Evolutionary conservation across 2,888 invertebrate species (phyloP).

Genomic region (Agrotis clavis): DNA sequence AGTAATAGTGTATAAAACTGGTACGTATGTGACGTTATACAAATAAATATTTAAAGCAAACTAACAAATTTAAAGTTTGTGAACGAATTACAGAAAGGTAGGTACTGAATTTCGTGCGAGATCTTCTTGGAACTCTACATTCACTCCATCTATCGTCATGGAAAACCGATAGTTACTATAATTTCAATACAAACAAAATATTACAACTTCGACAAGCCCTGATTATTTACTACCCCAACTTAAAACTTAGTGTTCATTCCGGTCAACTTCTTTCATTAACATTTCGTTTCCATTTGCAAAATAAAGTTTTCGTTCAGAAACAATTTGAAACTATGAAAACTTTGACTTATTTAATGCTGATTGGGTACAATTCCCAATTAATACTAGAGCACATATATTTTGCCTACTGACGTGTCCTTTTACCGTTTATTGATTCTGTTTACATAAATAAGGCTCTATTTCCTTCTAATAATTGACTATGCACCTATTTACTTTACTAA

Average conservation of each 20-base stretch:
- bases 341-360: conserved; percentile 27
- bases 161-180: background rate
- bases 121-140: conserved; percentile 5
- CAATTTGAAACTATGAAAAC: background rate
- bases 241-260: background rate
- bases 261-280: conserved; percentile 1
- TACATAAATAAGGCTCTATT: conserved; percentile 20
- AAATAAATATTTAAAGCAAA: conserved; percentile 40
- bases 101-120: background rate
- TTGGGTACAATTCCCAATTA: conserved; percentile 13
- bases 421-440: conserved; percentile 16
- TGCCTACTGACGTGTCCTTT: conserved; percentile 15
- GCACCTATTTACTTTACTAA: conserved; percentile 9
- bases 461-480: conserved; percentile 22
- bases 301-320: conserved; percentile 4
- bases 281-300: background rate
- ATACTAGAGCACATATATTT: background rate
- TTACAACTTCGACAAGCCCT: background rate
- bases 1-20: conserved; percentile 50
- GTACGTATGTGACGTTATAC: conserved; percentile 37
- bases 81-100: background rate
- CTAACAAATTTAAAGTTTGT: background rate
- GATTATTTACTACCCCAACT: background rate
- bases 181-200: too few relatives aligned
- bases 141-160: background rate